These are phyloP conservation scores for Cynaeus angustus DNA, from an alignment of 2,888 invertebrate species.

Conservation along the genomic window DNA sequence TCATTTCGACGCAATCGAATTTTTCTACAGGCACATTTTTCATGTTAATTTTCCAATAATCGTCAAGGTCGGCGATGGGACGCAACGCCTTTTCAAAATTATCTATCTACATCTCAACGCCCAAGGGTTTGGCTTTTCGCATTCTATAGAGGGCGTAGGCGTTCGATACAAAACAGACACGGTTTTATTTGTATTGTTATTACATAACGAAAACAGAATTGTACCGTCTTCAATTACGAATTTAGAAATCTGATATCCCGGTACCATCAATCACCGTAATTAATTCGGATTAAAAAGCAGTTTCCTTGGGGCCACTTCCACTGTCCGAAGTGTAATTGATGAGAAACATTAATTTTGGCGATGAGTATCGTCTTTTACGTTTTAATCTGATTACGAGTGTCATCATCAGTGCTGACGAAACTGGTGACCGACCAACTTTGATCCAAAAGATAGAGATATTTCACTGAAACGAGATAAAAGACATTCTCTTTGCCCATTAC, in stretches of 20 bases:
- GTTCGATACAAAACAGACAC: neutral
- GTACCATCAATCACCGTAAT: conserved; percentile 13
- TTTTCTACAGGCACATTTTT: no score
- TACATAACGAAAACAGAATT: no score
- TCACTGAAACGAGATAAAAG: no score
- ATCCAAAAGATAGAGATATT: no score
- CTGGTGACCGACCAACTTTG: no score
- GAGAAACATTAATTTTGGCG: conserved; percentile 8
- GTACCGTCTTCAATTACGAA: no score
- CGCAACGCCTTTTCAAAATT: conserved; percentile 4
- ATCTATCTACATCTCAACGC: neutral
- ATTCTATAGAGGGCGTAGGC: conserved; percentile 1
- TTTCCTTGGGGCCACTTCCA: neutral
- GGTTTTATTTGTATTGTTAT: no score
- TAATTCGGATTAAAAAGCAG: conserved; percentile 11
- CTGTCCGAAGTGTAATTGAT: conserved; percentile 12
- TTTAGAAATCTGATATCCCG: no score
- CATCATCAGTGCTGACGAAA: no score
- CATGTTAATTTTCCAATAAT: neutral
- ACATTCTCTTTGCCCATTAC: no score
- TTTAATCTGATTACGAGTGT: no score
- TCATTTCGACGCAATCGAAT: conserved; percentile 5
- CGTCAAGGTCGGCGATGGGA: conserved; percentile 1
- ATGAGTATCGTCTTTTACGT: neutral
- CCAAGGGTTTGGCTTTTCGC: neutral